phyloP scores from a whole-genome alignment of 2,888 invertebrate genomes.

The Lapara coniferarum region DNA sequence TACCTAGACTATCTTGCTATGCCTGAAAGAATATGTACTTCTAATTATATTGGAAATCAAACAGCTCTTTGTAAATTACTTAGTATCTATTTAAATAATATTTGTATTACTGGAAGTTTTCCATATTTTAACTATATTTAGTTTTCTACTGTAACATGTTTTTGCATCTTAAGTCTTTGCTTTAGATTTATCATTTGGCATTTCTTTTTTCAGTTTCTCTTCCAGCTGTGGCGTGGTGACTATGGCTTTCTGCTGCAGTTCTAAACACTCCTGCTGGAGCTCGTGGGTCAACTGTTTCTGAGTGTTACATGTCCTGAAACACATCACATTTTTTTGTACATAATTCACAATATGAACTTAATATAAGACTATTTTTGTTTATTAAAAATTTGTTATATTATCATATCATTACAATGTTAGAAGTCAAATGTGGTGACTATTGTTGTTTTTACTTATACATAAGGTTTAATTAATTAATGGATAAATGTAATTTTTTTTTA shows the following conservation, averaged over 20 bases:
- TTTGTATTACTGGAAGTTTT: conserved; percentile 28
- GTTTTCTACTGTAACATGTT: conserved; percentile 25
- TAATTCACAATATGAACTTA: conserved; percentile 17
- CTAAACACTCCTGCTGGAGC: conserved; percentile 76
- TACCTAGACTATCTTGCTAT: no score
- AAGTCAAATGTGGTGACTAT: conserved; percentile 62
- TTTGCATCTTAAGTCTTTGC: conserved; percentile 32
- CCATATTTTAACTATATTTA: conserved; percentile 17
- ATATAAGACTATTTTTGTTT: conserved; percentile 27
- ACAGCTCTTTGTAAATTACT: conserved; percentile 24
- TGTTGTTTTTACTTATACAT: conserved; percentile 51
- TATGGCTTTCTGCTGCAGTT: conserved; percentile 76
- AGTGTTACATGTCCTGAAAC: conserved; percentile 65
- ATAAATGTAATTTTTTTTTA: conserved; percentile 18
- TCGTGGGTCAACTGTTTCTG: conserved; percentile 73
- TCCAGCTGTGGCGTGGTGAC: conserved; percentile 67
- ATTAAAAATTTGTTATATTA: conserved; percentile 50
- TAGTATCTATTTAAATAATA: conserved; percentile 30
- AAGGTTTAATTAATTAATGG: conserved; percentile 28
- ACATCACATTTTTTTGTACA: conserved; percentile 13
- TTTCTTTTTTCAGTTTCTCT: conserved; percentile 62
- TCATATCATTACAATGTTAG: conserved; percentile 61
- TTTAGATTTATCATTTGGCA: conserved; percentile 35
- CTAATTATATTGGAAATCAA: background rate
- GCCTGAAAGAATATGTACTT: background rate